phyloP scores from a whole-genome alignment of 2,113 vertebrate species.

The Balaeniceps rex region DNA sequence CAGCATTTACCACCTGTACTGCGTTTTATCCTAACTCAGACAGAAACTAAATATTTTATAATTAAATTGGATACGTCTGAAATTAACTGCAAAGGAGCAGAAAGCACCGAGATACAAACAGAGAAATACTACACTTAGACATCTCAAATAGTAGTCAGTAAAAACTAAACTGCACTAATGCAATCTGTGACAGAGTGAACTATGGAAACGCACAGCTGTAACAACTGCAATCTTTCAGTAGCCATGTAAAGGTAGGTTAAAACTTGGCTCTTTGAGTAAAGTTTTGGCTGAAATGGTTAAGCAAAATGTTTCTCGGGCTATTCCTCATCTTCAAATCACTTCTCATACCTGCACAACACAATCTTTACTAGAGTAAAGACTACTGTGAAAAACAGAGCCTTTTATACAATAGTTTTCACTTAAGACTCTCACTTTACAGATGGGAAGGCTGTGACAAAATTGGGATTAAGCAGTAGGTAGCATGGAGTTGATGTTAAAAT shows the following conservation, averaged over 20 bases:
- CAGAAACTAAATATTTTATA: neutral
- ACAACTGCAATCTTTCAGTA: neutral
- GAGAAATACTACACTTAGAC: neutral
- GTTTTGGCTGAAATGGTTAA: neutral
- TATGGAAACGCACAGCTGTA: accelerated
- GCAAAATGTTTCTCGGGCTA: neutral
- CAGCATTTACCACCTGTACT: neutral
- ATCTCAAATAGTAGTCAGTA: neutral
- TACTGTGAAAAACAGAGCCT: neutral
- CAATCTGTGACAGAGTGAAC: neutral
- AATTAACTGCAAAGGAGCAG: neutral
- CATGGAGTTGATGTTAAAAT: neutral
- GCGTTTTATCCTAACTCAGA: neutral
- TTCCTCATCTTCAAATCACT: neutral
- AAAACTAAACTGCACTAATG: neutral
- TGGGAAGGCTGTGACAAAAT: neutral
- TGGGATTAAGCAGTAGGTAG: neutral
- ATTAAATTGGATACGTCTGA: neutral
- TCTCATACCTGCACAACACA: neutral
- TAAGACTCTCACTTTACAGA: neutral
- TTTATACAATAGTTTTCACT: neutral
- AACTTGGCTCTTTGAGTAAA: neutral
- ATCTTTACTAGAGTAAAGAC: neutral
- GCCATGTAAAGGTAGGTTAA: neutral
- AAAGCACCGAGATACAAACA: neutral